Base-by-base conservation (phyloP, 2,113 vertebrate species). In the Hypomesus transpacificus region DNA sequence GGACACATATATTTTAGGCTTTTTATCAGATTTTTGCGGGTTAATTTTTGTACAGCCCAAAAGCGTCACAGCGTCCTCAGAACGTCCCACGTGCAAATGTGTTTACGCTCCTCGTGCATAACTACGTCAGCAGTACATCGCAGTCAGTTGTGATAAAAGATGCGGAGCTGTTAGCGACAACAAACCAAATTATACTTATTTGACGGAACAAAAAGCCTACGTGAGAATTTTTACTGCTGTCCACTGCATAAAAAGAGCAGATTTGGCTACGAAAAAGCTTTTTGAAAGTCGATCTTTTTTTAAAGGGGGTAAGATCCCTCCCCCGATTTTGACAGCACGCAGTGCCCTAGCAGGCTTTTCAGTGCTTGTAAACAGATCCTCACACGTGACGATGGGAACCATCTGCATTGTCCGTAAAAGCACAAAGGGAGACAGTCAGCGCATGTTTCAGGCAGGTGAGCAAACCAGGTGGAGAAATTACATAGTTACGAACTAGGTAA, bases 281-380 rank as follows among this genome's bases (percentile, higher is more conserved):
- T 46, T 46, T 46, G 64, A 17, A 24, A 24, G 28, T 66, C 74
- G 57, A 73, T 50, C 21, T 50, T 67, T 46, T 20, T 22, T 14
- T 26, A 69, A 39, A 26, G 57, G 57, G 61, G 28, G 3, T 50
- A 78, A 85, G 85, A 80, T 61, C 84, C 87, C 87, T 69, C 87
- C 86, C 84, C 80, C 81, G 82, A 85, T 82, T 87, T 81, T 84
- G 82, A 81, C 84, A 79, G 82, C 82, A 81, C 84, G 87, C 76
- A 77, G 73, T 70, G 78, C 88, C 84, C 78, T 71, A 83, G 68
- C 39, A 46, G 39, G 34, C 60, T 75, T 64, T 76, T 74, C 18
- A 17, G 71, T 79, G 89, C 91, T 94, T 95, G 95, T 96, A 95
- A 96, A 97, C 94, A 96, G 89, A 94, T 80, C 84, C 81, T 85